phyloP scores from a whole-genome alignment of 2,797 vertebrate species.

The Acrossocheilus wenchowensis region DNA sequence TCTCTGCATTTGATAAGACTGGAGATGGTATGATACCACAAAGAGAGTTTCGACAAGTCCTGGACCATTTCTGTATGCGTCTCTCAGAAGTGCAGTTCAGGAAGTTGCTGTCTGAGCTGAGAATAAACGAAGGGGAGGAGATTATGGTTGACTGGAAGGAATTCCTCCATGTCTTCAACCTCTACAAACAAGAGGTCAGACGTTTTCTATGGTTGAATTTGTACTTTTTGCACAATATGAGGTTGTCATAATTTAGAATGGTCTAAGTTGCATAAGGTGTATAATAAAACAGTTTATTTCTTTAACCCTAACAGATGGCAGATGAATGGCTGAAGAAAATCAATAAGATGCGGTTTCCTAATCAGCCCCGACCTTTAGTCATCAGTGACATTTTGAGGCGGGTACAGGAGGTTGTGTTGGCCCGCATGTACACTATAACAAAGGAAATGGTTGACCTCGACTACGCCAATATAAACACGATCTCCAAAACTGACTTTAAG shows the following conservation, averaged over 20 bases:
- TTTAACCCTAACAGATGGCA: slow-evolving; percentile 70
- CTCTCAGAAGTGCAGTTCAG: slow-evolving; percentile 72
- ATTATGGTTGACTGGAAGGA: slow-evolving; percentile 69
- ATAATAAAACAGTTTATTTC: slow-evolving; percentile 48
- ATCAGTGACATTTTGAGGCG: slow-evolving; percentile 66
- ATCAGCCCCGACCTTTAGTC: slow-evolving; percentile 58
- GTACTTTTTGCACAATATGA: background rate
- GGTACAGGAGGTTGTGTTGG: slow-evolving; percentile 64
- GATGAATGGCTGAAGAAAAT: slow-evolving; percentile 70
- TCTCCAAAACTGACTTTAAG: slow-evolving; percentile 75
- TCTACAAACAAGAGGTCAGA: slow-evolving; percentile 66
- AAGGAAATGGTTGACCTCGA: slow-evolving; percentile 72
- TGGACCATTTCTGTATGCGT: slow-evolving; percentile 73
- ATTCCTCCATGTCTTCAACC: slow-evolving; percentile 69
- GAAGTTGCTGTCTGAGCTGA: slow-evolving; percentile 70
- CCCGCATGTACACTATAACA: slow-evolving; percentile 65
- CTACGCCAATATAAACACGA: slow-evolving; percentile 58
- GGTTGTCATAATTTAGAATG: background rate
- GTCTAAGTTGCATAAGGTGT: background rate
- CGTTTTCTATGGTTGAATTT: background rate
- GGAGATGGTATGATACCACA: slow-evolving; percentile 65
- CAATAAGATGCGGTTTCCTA: slow-evolving; percentile 61
- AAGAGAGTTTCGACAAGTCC: slow-evolving; percentile 69
- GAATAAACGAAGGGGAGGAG: slow-evolving; percentile 60
- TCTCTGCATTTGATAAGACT: slow-evolving; percentile 72